These are phyloP conservation scores for Sepioteuthis lessoniana DNA, from an alignment of 2,888 invertebrate genomes.

Conservation along the genomic window DNA sequence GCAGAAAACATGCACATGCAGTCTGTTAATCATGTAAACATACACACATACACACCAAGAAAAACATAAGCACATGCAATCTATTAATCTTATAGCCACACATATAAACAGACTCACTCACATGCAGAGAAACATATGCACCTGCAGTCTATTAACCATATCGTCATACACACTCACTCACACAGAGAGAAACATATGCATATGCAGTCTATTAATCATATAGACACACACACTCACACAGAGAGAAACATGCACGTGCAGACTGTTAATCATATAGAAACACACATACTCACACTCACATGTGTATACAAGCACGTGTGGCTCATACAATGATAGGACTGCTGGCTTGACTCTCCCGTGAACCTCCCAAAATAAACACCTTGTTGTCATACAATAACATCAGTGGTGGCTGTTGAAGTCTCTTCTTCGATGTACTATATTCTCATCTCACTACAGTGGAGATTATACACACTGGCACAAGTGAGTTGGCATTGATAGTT, in stretches of 20 bases:
- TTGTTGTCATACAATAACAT: constrained; percentile 33
- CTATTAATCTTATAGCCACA: no score
- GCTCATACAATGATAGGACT: constrained; percentile 33
- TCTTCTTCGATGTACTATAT: constrained; percentile 10
- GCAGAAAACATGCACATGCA: no score
- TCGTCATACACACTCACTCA: neutral
- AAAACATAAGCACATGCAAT: no score
- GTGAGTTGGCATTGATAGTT: constrained; percentile 8
- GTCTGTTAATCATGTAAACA: no score
- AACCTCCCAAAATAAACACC: constrained; percentile 33
- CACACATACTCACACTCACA: neutral
- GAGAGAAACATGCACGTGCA: neutral
- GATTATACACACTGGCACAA: constrained; percentile 33
- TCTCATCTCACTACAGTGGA: constrained; percentile 3
- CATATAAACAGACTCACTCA: no score
- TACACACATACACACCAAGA: no score
- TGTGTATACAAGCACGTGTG: neutral
- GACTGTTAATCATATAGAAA: neutral
- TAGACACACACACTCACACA: neutral
- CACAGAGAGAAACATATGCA: neutral
- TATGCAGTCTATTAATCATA: neutral
- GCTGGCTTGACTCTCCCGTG: neutral
- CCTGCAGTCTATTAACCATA: no score
- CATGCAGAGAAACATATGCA: no score
- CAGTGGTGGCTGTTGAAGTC: constrained; percentile 6